Evolutionary conservation across 2,888 invertebrate species (phyloP), one percentile per base, ranked within the genome.

Genomic region (Eupithecia vulgata): DNA sequence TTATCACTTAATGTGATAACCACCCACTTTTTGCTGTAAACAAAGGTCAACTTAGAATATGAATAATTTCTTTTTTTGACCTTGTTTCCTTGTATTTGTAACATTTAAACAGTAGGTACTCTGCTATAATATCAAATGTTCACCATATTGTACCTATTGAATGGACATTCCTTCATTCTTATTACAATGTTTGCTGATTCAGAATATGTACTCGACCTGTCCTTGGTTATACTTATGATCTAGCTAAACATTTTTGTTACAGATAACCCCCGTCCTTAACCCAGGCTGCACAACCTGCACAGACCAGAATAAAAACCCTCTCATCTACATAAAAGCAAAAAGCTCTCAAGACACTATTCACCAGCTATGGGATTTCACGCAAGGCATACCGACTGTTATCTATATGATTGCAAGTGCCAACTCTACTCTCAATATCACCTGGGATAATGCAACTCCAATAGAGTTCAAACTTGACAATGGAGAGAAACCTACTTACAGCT

Each of bases 291-390:
- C 77, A 0, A 72, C 75, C 34, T 94, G 94, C 76, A 80, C 83
- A 6, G 76, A 81, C 1, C 84, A 84, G 59, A 85, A 89, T 2
- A 84, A 85, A 62, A 85, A 89, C 1, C 94, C 93, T 2, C 84
- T 95, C 0, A 80, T 95, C 5, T 95, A 96, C 81, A 88, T 95
- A 12, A 88, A 90, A 82, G 96, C 96, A 0, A 93, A 91, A 34
- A 95, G 96, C 0, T 75, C 86, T 1, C 87, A 93, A 65, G 96
- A 97, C 85, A 94, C 95, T 0, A 85, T 96, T 0, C 96, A 97
- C 83, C 96, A 96, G 83, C 79, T 97, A 66, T 96, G 96, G 95
- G 96, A 96, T 87, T 96, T 96, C 80, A 93, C 95, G 5, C 72
- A 81, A 35, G 94, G 95, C 5, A 90, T 94, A 61, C 96, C 96